Evolutionary conservation across 2,113 vertebrate genomes (phyloP), one percentile per base, ranked within the genome.

Genomic region (Anser cygnoides): DNA sequence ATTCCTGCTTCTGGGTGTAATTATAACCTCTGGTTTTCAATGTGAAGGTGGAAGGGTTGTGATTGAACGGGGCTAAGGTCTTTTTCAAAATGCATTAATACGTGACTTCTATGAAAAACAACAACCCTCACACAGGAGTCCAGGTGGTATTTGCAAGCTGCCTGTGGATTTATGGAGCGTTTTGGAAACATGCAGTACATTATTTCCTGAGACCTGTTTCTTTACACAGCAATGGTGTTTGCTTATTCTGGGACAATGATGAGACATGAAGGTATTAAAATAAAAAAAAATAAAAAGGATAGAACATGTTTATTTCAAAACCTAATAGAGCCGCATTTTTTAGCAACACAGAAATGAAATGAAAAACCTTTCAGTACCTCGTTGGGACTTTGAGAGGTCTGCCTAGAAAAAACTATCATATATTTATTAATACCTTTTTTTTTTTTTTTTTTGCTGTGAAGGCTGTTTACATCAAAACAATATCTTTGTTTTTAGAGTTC

Each of bases 391-490:
- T 11, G 39, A 94, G 33, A 59, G 52, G 55, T 39, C 78, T 92
- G 54, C 46, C 61, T 71, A 39, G 26, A 62, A 61, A 84, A 77
- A 72, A 19, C 58, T 72, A 10, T 76, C 8, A 19, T 31, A 10
- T 39, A 43, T 39, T 78, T 75, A 21, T 89, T 50, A 84, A 35
- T 25, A 33, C 21, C 29, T 10, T 33, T 44, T 44, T 58, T n/a
- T 39, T 0, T 0, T 3, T 1, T 71, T 1, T 71, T 43, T 72
- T 77, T 82, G 55, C 80, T 35, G 3, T 71, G 59, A 82, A 59
- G 41, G 57, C 83, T 95, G 61, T 94, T 96, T 95, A 52, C 87
- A 87, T 33, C 65, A 66, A 85, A 90, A 91, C 74, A 92, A 10
- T 79, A 61, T 55, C 90, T 90, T 95, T 96, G 80, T 89, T 95